Evolutionary conservation across 2,113 vertebrate species (phyloP).

Genomic region (Callorhinus ursinus): DNA sequence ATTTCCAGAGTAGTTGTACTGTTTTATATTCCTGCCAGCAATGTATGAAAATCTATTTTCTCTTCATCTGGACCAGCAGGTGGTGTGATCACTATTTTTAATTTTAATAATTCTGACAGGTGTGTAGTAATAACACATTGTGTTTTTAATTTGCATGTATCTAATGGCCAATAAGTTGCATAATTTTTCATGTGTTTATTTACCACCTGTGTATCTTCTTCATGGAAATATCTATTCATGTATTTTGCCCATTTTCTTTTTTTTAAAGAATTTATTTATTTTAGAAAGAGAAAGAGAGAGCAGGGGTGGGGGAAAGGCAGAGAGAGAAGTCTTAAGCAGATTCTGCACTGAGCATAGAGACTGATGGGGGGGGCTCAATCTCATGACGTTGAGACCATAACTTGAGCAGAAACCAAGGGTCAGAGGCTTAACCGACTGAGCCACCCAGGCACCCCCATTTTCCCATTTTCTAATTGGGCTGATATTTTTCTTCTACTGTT

Average conservation of each 20-base stretch:
- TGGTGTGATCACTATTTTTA: neutral
- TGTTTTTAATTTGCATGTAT: neutral
- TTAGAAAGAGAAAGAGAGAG: neutral
- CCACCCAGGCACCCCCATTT: neutral
- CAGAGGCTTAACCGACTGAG: neutral
- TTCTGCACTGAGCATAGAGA: neutral
- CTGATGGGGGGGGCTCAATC: neutral
- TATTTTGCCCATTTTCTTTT: neutral
- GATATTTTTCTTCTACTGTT: neutral
- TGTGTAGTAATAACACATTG: too few species aligned
- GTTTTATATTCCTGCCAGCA: neutral
- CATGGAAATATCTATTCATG: neutral
- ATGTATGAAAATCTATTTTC: neutral
- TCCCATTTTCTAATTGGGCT: neutral
- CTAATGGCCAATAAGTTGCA: neutral
- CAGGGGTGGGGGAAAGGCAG: neutral
- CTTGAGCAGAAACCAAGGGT: neutral
- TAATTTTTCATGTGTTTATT: neutral
- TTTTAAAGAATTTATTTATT: neutral
- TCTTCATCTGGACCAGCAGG: neutral
- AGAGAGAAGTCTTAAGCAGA: neutral
- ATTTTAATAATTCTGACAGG: neutral
- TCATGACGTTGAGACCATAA: neutral
- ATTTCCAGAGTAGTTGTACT: neutral
- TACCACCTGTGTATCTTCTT: neutral